Percentiles rank a stretch among this genome's conserved stretches.
phyloP scores from a whole-genome alignment of 2,888 invertebrate genomes.

The Rhingia campestris region DNA sequence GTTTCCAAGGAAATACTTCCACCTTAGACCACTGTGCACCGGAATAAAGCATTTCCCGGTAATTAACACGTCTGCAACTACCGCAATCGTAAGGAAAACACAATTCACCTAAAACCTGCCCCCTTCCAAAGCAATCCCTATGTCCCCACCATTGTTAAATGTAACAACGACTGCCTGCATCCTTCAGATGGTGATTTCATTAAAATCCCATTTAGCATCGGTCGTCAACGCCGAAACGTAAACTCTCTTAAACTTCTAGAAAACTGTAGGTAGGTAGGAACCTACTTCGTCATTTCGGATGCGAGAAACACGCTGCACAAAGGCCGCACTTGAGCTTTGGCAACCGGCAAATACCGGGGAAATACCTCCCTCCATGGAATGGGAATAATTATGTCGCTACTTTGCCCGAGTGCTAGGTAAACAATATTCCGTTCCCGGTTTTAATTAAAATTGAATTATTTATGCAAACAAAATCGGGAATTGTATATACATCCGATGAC shows the following conservation, averaged over 20 bases:
- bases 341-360: background rate
- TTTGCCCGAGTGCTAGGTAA: slow-evolving; percentile 72
- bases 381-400: slow-evolving; percentile 73
- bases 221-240: slow-evolving; percentile 53
- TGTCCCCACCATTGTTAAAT: background rate
- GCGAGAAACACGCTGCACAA: slow-evolving; percentile 17
- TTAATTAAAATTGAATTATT: slow-evolving; percentile 74
- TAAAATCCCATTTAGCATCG: slow-evolving; percentile 69
- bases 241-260: slow-evolving; percentile 41
- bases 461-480: slow-evolving; percentile 74
- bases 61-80: slow-evolving; percentile 70
- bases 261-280: slow-evolving; percentile 51
- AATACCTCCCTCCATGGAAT: background rate
- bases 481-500: slow-evolving; percentile 42
- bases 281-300: slow-evolving; percentile 24
- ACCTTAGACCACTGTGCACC: slow-evolving; percentile 15
- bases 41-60: slow-evolving; percentile 59
- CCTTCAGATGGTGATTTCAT: slow-evolving; percentile 52
- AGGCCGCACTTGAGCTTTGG: slow-evolving; percentile 34
- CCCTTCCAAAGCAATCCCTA: background rate
- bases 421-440: slow-evolving; percentile 73
- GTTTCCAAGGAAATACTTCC: slow-evolving; percentile 34
- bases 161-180: background rate
- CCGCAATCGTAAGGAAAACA: slow-evolving; percentile 65
- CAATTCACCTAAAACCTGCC: slow-evolving; percentile 12